phyloP scores from a whole-genome alignment of 2,888 invertebrate species.

The Tenthredo scrophulariae region DNA sequence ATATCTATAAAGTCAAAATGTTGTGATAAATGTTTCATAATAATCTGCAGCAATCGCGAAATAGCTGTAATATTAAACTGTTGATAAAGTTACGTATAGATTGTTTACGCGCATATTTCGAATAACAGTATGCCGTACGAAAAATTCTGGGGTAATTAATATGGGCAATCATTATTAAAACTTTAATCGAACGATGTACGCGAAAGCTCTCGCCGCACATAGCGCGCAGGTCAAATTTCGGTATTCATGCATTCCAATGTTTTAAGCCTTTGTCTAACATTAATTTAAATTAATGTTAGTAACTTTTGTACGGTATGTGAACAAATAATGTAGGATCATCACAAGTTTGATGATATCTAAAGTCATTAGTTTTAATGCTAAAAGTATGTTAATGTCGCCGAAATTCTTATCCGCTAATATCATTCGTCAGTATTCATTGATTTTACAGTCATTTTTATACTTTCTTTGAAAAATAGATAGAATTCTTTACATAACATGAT shows the following conservation, averaged over 20 bases:
- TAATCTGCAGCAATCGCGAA: neutral
- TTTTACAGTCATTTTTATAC: neutral
- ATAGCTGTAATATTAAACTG: neutral
- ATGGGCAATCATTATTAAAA: neutral
- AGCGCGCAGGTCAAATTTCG: constrained; percentile 6
- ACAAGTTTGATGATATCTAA: constrained; percentile 31
- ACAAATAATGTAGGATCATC: neutral
- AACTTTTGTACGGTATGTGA: constrained; percentile 27
- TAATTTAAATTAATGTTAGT: constrained; percentile 18
- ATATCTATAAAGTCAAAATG: neutral
- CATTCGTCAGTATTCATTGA: neutral
- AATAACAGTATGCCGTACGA: neutral
- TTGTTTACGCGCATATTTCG: neutral
- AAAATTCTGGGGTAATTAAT: constrained; percentile 21
- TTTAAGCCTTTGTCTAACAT: neutral
- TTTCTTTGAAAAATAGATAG: neutral
- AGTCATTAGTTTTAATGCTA: neutral
- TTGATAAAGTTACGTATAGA: constrained; percentile 6
- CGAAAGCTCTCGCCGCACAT: neutral
- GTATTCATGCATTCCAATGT: constrained; percentile 20
- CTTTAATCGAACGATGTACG: constrained; percentile 11
- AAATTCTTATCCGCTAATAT: neutral
- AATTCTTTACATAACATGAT: neutral
- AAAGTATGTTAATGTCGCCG: neutral
- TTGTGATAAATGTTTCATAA: constrained; percentile 9